phyloP scores from a whole-genome alignment of 2,113 vertebrate genomes.

The Monarcha castaneiventris region DNA sequence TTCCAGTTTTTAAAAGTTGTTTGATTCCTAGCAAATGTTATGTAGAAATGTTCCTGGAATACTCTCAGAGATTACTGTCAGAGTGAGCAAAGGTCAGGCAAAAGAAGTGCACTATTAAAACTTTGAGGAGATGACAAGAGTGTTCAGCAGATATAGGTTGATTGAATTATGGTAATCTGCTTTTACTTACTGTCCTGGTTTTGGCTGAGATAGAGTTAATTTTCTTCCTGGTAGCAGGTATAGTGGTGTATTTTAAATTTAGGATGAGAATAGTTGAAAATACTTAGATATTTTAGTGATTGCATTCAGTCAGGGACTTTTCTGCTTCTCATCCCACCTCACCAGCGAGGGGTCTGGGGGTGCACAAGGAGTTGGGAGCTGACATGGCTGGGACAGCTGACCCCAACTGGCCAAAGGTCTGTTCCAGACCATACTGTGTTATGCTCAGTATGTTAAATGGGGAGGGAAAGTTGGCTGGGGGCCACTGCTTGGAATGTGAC shows the following conservation, averaged over 20 bases:
- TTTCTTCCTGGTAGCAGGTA: neutral
- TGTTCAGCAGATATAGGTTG: neutral
- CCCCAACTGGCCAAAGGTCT: neutral
- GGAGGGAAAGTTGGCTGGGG: neutral
- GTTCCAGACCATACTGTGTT: neutral
- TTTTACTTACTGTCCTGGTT: neutral
- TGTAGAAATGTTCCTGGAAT: neutral
- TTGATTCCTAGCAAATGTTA: neutral
- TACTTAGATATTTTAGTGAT: neutral
- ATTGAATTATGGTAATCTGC: neutral
- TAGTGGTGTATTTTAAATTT: neutral
- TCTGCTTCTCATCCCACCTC: neutral
- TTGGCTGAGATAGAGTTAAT: neutral
- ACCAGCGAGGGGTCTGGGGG: accelerated
- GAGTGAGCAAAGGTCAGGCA: neutral
- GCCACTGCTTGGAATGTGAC: neutral
- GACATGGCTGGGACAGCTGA: neutral
- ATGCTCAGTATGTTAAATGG: neutral
- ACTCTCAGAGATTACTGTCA: neutral
- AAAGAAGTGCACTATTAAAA: neutral
- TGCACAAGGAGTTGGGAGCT: neutral
- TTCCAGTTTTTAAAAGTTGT: neutral
- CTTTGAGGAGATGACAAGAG: neutral
- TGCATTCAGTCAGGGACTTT: neutral
- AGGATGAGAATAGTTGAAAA: neutral